Evolutionary conservation across 1,140 invertebrate genomes (phyloP), one percentile per base, ranked within the genome.

Genomic region (Pachypsylla venusta): DNA sequence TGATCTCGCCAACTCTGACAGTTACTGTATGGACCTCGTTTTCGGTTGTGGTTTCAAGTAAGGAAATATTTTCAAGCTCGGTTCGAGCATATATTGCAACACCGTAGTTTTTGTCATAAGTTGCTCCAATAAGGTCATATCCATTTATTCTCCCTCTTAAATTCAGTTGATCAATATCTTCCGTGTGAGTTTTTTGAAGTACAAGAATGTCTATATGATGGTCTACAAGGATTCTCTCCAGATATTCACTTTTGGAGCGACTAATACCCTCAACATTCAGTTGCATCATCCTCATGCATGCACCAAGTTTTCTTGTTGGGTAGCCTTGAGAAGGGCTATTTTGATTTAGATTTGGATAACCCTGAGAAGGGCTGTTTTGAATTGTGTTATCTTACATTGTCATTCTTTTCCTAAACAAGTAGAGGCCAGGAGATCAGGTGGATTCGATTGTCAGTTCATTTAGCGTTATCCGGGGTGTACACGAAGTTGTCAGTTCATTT

Each of bases 191-290:
- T 56, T 56, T 25, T 19, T 56, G 54, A 12, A 56, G 25, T 19
- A 56, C 16, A 26, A 27, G 20, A 26, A 56, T 56, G 27, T 56
- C 54, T 56, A 56, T 26, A 19, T 56, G 22, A 19, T 56, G 54
- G 16, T 56, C 54, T 27, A 56, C 5, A 12, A 56, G 16, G 20
- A 56, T 16, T 4, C 20, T 56, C 12, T 56, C 25, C n/a, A 56
- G 20, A 20, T 13, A 13, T 56, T 56, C 25, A 25, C 24, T 25
- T 56, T 56, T 56, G 16, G 20, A 20, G 22, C 14, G 20, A 25
- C 54, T 56, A 19, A 56, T 56, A 25, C 54, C 54, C 26, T 56
- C 54, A 26, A 56, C 27, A 27, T 56, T 56, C 20, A 56, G 25
- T 56, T 56, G 54, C 25, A 56, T 27, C 5, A 56, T 56, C 20